These are phyloP conservation scores for Sinelater perroti DNA, from an alignment of 2,888 invertebrate species.

Conservation along the genomic window DNA sequence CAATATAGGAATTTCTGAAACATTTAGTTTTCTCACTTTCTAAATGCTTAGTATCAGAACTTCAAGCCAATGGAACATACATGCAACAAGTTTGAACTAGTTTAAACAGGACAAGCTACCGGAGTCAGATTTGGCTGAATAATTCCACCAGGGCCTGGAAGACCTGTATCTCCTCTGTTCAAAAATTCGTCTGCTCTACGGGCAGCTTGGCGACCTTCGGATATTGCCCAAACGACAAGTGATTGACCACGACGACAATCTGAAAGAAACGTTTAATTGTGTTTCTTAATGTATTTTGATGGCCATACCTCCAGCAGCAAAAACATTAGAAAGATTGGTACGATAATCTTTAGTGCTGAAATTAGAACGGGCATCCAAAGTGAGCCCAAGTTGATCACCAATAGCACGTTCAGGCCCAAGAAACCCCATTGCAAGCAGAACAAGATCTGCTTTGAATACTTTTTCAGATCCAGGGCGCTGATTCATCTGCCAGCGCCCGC, in stretches of 20 bases:
- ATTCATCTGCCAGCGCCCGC: slow-evolving; percentile 93
- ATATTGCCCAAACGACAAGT: slow-evolving; percentile 97
- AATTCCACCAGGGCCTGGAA: slow-evolving; percentile 95
- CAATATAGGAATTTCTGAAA: slow-evolving; percentile 3
- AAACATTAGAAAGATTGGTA: slow-evolving; percentile 90
- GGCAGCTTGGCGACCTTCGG: slow-evolving; percentile 98
- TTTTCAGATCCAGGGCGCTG: slow-evolving; percentile 83
- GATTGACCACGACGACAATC: slow-evolving; percentile 99
- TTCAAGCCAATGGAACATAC: slow-evolving; percentile 12
- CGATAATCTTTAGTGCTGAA: slow-evolving; percentile 87
- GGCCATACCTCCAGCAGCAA: slow-evolving; percentile 92
- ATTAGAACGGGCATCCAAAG: slow-evolving; percentile 92
- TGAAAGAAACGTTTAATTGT: too few species aligned
- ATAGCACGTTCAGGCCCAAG: slow-evolving; percentile 93
- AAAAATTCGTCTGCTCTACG: slow-evolving; percentile 90
- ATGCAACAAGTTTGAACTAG: slow-evolving; percentile 6
- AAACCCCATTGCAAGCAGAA: slow-evolving; percentile 98
- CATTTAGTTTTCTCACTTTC: slow-evolving; percentile 14
- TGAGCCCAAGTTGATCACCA: slow-evolving; percentile 79
- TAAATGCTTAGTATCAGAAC: slow-evolving; percentile 11
- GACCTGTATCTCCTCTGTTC: slow-evolving; percentile 75
- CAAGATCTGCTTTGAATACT: slow-evolving; percentile 86
- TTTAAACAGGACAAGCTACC: slow-evolving; percentile 54
- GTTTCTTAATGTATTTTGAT: not conserved
- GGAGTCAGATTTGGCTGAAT: slow-evolving; percentile 60